A percentile compares a stretch with the other conserved stretches of the same genome.
Conservation (phyloP, 2,888 invertebrate genomes). For the Oasisia sp. region DNA sequence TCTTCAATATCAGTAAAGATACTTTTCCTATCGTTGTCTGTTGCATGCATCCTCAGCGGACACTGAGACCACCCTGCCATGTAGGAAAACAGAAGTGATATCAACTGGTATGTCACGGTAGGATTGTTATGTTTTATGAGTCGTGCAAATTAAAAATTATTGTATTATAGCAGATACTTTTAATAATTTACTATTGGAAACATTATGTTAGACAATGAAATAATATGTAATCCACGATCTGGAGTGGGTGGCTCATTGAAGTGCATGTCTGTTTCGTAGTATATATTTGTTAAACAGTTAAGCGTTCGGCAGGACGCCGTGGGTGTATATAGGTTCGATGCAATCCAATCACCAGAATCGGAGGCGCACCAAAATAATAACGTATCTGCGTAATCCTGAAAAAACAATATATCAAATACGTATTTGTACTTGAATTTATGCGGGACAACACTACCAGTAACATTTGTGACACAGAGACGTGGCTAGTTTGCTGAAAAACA, state of each 20-base stretch:
- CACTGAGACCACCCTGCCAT: background rate
- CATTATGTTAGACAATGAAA: background rate
- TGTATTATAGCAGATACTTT: background rate
- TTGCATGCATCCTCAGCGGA: background rate
- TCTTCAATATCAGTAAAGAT: background rate
- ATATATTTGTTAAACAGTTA: background rate
- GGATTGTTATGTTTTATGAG: background rate
- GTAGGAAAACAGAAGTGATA: background rate
- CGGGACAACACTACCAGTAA: no score
- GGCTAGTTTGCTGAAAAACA: no score
- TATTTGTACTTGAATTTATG: no score
- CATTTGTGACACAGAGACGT: no score
- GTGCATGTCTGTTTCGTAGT: background rate
- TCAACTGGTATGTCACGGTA: background rate
- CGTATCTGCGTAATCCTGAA: no score
- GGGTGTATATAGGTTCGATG: no score
- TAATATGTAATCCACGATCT: background rate
- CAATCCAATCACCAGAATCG: no score
- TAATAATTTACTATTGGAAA: background rate
- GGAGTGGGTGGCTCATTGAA: background rate
- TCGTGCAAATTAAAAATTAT: no score
- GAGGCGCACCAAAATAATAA: no score
- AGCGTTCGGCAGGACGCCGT: no score
- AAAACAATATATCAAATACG: no score
- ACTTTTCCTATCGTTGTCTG: background rate